Base-by-base conservation (phyloP, 2,113 vertebrate genomes). In the Bufo bufo region DNA sequence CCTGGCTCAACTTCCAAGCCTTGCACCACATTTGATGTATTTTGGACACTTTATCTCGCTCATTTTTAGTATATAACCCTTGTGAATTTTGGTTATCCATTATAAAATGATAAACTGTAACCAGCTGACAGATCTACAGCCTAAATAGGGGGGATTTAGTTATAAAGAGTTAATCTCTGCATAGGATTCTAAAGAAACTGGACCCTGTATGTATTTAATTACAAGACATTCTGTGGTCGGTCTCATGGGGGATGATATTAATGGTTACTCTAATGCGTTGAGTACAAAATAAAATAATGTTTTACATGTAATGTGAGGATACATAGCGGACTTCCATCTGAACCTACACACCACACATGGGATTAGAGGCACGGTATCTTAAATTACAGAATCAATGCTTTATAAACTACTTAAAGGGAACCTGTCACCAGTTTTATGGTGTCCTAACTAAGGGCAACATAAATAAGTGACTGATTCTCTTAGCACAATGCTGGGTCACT, bases 201-300 rank as follows among this genome's bases (percentile, higher is more conserved):
- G n/a, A 71, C 12, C 50, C 14, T 56, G 4, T 6, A 71, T n/a
- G n/a, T 50, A 56, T 72, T 84, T 84, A n/a, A 71, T 84, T 84
- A 72, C 65, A 56, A 45, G 23, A 2, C 19, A 69, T 71, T 5
- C 47, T 54, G 65, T n/a, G 47, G 45, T 71, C 63, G n/a, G 47
- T 54, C 45, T 47, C 63, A 54, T n/a, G 19, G 19, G 63, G 49
- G 47, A 17, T 16, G 10, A 69, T 56, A 6, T 56, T 72, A 49
- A n/a, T 66, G 59, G 9, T 71, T 65, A 72, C 47, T 50, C 3
- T 84, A 84, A 84, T 84, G 50, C 7, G 72, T 12, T 8, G 47
- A 43, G 49, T 19, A 8, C 3, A 56, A n/a, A n/a, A 49, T 50
- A 69, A 66, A 66, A 66, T 59, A 82, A 16, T 50, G n/a, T 50